These are phyloP conservation scores for Tenebrio molitor DNA, from an alignment of 1,140 invertebrate genomes.

Conservation along the genomic window DNA sequence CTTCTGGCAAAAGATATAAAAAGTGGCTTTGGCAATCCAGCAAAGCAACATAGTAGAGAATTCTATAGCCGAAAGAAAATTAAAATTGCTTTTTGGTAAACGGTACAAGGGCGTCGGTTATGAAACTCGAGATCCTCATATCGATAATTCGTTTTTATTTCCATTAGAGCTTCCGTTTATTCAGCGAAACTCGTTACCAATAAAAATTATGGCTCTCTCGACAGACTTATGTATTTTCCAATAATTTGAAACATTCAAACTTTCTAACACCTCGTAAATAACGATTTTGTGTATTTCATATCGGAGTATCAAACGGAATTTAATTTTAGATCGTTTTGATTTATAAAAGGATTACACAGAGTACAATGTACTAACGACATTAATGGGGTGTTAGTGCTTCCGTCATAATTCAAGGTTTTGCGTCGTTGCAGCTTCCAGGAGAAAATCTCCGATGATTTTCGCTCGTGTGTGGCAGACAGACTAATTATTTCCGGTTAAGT, in stretches of 20 bases:
- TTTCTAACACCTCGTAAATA: not conserved
- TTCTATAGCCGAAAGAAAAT: too few species aligned
- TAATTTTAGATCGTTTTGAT: conserved; percentile 22
- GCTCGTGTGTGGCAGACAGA: too few species aligned
- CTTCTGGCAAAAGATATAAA: too few species aligned
- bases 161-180: not conserved
- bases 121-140: too few species aligned
- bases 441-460: too few species aligned
- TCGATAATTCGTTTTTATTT: not conserved
- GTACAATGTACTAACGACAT: conserved; percentile 9
- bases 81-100: too few species aligned
- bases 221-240: conserved; percentile 1
- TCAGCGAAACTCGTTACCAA: not conserved
- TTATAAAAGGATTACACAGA: conserved; percentile 30
- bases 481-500: too few species aligned
- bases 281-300: not conserved
- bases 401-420: too few species aligned
- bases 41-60: too few species aligned
- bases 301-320: conserved; percentile 1
- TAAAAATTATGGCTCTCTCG: not conserved
- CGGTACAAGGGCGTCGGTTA: too few species aligned
- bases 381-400: conserved; percentile 7
- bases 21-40: too few species aligned
- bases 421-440: not conserved
- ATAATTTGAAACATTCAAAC: not conserved